A percentile compares a stretch with the other conserved stretches of the same genome.
These are phyloP conservation scores for Phrynocephalus versicolor DNA, from an alignment of 2,113 vertebrate genomes.

Conservation along the genomic window DNA sequence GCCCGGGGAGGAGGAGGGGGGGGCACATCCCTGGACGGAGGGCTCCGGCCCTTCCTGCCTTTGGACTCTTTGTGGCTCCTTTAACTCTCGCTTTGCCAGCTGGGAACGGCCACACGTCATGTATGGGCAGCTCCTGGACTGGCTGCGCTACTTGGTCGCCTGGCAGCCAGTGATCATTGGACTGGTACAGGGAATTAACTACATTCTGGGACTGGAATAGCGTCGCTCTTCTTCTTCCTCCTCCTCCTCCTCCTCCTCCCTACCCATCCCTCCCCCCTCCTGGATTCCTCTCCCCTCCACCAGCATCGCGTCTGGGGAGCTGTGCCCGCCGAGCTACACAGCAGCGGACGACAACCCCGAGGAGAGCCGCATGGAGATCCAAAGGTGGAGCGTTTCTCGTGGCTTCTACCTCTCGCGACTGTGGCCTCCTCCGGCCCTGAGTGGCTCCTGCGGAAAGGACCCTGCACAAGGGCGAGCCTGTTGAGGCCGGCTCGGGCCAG, in stretches of 20 bases:
- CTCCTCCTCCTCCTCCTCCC: neutral
- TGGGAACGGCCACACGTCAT: constrained; percentile 97
- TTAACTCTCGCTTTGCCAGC: constrained; percentile 73
- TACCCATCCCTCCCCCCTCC: neutral
- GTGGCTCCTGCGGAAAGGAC: neutral
- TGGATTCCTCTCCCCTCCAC: neutral
- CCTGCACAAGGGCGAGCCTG: constrained; percentile 6
- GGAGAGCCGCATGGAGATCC: neutral
- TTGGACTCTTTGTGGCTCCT: constrained; percentile 36
- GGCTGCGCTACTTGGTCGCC: constrained; percentile 96
- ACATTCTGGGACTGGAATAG: constrained; percentile 91
- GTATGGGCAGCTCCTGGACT: constrained; percentile 96
- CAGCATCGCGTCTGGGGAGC: neutral
- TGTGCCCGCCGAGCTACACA: neutral
- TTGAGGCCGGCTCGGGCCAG: constrained; percentile 6
- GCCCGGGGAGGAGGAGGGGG: no score
- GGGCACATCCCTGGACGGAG: neutral
- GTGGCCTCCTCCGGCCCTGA: neutral
- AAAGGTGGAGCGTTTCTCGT: constrained; percentile 4
- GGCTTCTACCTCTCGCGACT: constrained; percentile 47
- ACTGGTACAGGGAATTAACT: constrained; percentile 97
- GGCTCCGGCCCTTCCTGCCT: neutral
- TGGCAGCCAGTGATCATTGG: constrained; percentile 98
- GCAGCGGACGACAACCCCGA: neutral
- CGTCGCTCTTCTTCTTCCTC: neutral